A percentile compares a stretch with the other conserved stretches of the same genome.
Conservation (phyloP, 2,113 vertebrate genomes). For the Bufo bufo region DNA sequence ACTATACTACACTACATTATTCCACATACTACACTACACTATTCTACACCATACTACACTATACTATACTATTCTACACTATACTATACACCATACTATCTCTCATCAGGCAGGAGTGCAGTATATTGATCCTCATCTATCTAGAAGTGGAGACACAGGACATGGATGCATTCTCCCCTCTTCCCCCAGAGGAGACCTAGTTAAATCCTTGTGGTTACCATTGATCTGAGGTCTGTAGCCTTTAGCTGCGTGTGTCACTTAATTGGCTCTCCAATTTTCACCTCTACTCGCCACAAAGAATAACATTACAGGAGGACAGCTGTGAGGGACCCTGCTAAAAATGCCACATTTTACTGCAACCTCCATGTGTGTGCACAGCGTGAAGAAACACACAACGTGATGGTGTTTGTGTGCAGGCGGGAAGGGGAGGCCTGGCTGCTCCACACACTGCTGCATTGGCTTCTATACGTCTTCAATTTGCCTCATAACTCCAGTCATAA, state of each 20-base stretch:
- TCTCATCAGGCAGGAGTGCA: no score
- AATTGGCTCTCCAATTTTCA: conserved; percentile 56
- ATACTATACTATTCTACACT: no score
- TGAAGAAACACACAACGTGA: conserved; percentile 46
- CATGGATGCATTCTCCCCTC: not conserved
- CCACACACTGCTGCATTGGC: not conserved
- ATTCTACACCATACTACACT: no score
- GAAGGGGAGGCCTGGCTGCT: not conserved
- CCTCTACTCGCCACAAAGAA: conserved; percentile 40
- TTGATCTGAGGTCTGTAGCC: conserved; percentile 42
- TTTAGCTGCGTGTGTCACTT: conserved; percentile 50
- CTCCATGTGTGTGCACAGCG: conserved; percentile 42
- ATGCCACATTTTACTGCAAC: conserved; percentile 17
- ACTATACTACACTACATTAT: no score
- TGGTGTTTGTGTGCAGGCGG: conserved; percentile 18
- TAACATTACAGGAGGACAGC: not conserved
- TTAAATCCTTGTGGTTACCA: conserved; percentile 41
- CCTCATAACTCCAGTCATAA: not conserved
- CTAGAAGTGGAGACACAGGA: not conserved
- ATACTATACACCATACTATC: no score
- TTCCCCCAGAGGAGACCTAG: not conserved
- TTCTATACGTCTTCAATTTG: not conserved
- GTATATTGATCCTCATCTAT: not conserved
- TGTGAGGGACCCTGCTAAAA: not conserved
- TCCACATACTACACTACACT: no score